Base-by-base conservation (phyloP, 2,888 invertebrate genomes). In the Drosophila suboccidentalis region DNA sequence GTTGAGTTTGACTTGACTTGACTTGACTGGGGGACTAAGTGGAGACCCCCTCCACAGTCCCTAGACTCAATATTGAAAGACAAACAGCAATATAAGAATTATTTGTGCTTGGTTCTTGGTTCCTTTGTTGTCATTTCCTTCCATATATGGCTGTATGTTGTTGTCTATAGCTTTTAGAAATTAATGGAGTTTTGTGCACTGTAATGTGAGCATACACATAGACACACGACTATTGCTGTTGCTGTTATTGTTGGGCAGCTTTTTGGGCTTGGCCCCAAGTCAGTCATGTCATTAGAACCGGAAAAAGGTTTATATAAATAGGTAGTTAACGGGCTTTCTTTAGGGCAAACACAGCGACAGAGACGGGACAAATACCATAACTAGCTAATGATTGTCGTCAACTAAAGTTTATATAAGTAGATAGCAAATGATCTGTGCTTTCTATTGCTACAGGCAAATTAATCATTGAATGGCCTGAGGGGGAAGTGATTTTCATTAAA, bases 281-380 rank as follows among this genome's bases (percentile, higher is more conserved):
- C 55, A 51, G 74, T 73, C 73, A 51, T 78, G 78, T 74, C 78
- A 78, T 79, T 70, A 81, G 78, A 79, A 78, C 79, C 78, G 79
- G 81, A 79, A 79, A 77, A 76, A 66, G 76, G 61, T 80, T 71
- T 78, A 65, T 76, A 78, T 76, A 78, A 78, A 78, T 76, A 61
- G 71, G 55, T 55, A 80, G 74, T 57, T 81, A 79, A 78, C 79
- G 74, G 79, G 54, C 78, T 72, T 80, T 66, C 78, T 78, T 67
- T 50, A 19, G 63, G 74, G 67, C 75, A 63, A 75, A 60, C 60
- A 63, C 38, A 39, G 43, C 47, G 15, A 32, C 36, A 39, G 43
- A 53, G 15, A 32, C 36, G 43, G 19, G 54, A 19, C 64, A 66
- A 59, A 66, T 77, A 34, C 59, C 62, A 66, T 62, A 60, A 63